Percentiles rank a stretch among this genome's conserved stretches.
These are phyloP conservation scores for Galleria mellonella DNA, from an alignment of 1,140 invertebrate species.

Conservation along the genomic window DNA sequence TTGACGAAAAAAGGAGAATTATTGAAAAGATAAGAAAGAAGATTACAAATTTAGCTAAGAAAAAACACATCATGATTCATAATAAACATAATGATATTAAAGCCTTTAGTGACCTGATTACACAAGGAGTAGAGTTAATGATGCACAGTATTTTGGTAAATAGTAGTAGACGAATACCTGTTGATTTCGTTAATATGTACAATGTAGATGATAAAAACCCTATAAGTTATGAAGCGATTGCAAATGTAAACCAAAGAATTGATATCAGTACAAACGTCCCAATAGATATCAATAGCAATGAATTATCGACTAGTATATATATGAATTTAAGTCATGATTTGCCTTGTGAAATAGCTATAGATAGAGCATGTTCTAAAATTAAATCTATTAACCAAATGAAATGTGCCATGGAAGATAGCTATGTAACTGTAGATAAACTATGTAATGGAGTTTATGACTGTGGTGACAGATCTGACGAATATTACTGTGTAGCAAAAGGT, in stretches of 20 bases:
- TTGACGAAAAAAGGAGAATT: conserved; percentile 6
- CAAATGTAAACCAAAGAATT: no score
- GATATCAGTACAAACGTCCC: no score
- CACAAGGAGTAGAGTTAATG: conserved; percentile 12
- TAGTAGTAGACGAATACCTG: conserved; percentile 1
- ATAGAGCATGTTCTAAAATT: conserved; percentile 10
- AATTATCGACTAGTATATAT: no score
- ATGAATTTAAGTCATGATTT: no score
- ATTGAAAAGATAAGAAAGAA: conserved; percentile 15
- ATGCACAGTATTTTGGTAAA: conserved; percentile 5
- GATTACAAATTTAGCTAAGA: conserved; percentile 10
- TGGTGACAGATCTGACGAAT: conserved; percentile 36
- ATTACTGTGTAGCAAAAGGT: conserved; percentile 40
- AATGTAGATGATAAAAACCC: no score
- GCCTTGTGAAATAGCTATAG: neutral
- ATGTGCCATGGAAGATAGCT: conserved; percentile 26
- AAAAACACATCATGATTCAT: conserved; percentile 12
- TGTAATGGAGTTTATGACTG: conserved; percentile 43
- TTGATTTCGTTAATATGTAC: neutral
- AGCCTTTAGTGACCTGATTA: conserved; percentile 11
- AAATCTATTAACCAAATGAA: conserved; percentile 27
- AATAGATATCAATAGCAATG: no score
- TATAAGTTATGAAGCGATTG: no score
- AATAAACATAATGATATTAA: conserved; percentile 13
- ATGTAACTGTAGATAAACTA: conserved; percentile 30